Base-by-base conservation (phyloP, 2,113 vertebrate species). In the Rhabdomys dilectus region DNA sequence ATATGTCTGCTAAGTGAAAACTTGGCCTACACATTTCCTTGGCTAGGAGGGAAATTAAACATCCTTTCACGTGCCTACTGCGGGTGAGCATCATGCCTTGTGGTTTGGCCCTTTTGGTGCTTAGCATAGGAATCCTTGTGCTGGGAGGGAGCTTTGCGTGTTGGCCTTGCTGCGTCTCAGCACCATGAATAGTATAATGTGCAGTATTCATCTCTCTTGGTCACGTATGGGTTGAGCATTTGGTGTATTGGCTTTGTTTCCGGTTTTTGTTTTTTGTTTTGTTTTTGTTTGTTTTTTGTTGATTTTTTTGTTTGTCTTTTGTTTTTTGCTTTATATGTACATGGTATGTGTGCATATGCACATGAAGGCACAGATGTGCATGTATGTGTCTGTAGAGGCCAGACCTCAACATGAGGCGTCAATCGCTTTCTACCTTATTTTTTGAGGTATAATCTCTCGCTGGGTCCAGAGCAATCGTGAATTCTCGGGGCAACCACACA, bases 51-150 rank as follows among this genome's bases (percentile, higher is more conserved):
- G 42, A 66, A 66, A 86, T 68, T 36, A 51, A 36, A 87, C 64
- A 68, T 87, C 42, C 42, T 51, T 36, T 51, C 62, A 36, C 19
- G 0, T 15, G 84, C 12, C 29, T 0, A 3, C 31, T 68, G 84
- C 17, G 16, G 1, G 42, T 1, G 42, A 29, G 17, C 29, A 15
- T 4, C 42, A 0, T 13, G 19, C 62, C 31, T 34, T 26, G 29
- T 36, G 17, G 62, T 21, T 66, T 62, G 60, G 26, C 58, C 26
- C 26, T 3, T 31, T 34, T 2, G 2, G 29, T 45, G 42, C 60
- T 66, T 36, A 66, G 42, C 62, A 66, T 4, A 19, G 9, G 39
- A 60, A 22, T 66, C 42, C 64, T 22, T 66, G 82, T 34, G 60
- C n/a, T 66, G 9, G 39, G 17, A 34, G 60, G 42, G 60, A 7